Base-by-base conservation (phyloP, 2,797 vertebrate species). In the Syndactyla subalaris region DNA sequence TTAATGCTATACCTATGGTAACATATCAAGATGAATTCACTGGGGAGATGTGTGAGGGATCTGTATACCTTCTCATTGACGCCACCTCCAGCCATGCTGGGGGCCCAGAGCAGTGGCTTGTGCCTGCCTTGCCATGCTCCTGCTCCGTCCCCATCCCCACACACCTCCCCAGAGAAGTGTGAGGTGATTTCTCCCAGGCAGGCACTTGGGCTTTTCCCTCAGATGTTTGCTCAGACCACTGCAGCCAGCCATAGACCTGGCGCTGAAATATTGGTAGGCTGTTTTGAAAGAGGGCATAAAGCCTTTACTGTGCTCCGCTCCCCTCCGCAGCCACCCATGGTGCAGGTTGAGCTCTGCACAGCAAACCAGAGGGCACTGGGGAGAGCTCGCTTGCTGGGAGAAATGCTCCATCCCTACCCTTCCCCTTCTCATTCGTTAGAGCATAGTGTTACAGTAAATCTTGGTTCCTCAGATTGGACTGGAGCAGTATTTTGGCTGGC, bases 141-240 rank as follows among this genome's bases (percentile, higher is more conserved):
- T 21, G 0, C 79, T 29, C 62, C 2, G 0, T 68, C 49, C n/a
- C 29, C 6, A 0, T 95, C 72, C 38, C 26, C 63, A 3, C 72
- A 91, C 91, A 67, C 82, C 63, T 95, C 67, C 36, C 68, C 0
- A 0, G 9, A 85, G 41, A 85, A 88, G 92, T 84, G 94, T 36
- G 73, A 90, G 79, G 54, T 6, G 62, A 95, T 95, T 85, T 83
- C 85, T 91, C 89, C 72, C 92, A 92, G 93, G 79, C 88, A 73
- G 80, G 32, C 18, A 0, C 68, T 91, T 18, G 22, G 0, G 2
- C 58, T 26, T 91, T 89, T 66, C 63, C 74, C 72, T 95, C 78
- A 88, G 93, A 89, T 85, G 89, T 84, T 80, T 74, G 58, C 59
- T 88, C 22, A 32, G 75, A 30, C 26, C 3, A 0, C 48, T 18